Base-by-base conservation (phyloP, 2,113 vertebrate species). In the Callipepla californica region DNA sequence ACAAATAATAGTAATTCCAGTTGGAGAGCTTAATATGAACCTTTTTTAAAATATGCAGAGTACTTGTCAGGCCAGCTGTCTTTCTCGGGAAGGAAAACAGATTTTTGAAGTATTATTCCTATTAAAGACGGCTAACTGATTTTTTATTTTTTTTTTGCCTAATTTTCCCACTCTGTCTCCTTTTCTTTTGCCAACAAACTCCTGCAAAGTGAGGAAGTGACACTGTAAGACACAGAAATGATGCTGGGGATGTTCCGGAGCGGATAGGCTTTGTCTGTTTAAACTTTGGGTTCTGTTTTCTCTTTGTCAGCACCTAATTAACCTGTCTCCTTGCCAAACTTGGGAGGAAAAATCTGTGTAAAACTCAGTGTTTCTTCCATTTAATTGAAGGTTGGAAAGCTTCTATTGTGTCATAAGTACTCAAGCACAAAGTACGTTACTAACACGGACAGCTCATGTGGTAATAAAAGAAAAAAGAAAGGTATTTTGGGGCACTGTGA, bases 371-470 rank as follows among this genome's bases (percentile, higher is more conserved):
- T 85, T 90, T 47, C 38, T 57, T 80, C 51, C 2, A 3, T 85
- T 80, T 92, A 92, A 63, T 48, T 74, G 91, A 88, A 70, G 55
- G 55, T 78, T 95, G 36, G 50, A 57, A 83, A 28, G 20, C 67
- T 94, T 47, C 47, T 28, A 48, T 72, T 88, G 48, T 70, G 50
- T 75, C 44, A 15, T 9, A 6, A 88, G 61, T 30, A 66, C 44
- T 86, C 38, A 45, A 40, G 63, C 55, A 72, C 76, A 70, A 74
- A 7, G 2, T 45, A 9, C 20, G 4, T 80, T 72, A 57, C 55
- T 70, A 32, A 40, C 2, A 7, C 4, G 28, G 59, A 50, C 83
- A 85, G 70, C 8, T n/a, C 0, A 0, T 1, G 0, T 42, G 45
- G 76, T 76, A 55, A 42, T 50, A 70, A 50, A 25, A 58, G 23